These are phyloP conservation scores for Actinemys pallida DNA, from an alignment of 2,113 vertebrate genomes.

Conservation along the genomic window DNA sequence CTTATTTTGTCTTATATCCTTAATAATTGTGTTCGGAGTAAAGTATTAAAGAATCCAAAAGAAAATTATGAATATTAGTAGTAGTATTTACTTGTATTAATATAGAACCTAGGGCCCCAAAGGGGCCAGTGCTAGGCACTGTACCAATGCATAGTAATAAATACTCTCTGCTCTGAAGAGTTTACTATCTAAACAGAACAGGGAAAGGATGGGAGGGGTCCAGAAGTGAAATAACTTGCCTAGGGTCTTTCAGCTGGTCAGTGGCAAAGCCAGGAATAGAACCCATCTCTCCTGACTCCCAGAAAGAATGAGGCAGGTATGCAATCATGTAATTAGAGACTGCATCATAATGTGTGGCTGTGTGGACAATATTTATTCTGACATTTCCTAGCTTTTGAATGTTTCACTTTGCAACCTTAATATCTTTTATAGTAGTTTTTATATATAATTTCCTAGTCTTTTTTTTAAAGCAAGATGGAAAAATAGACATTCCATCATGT, in stretches of 20 bases:
- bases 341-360: too few species aligned
- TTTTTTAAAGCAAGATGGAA: too few species aligned
- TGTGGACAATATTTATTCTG: too few species aligned
- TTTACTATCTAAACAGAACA: not conserved
- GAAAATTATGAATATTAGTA: not conserved
- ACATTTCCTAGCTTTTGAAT: too few species aligned
- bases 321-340: too few species aligned
- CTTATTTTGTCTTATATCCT: not conserved
- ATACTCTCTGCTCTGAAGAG: accelerated
- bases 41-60: not conserved
- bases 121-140: not conserved
- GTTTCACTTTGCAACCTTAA: too few species aligned
- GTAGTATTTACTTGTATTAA: not conserved
- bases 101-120: not conserved
- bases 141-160: not conserved
- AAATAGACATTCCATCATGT: too few species aligned
- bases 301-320: too few species aligned
- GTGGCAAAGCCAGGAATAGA: too few species aligned
- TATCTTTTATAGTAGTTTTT: too few species aligned
- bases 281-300: too few species aligned
- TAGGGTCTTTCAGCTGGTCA: not conserved
- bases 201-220: not conserved
- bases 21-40: not conserved
- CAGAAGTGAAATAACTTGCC: not conserved
- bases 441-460: too few species aligned